Conservation (phyloP, 2,888 invertebrate species). For the Lordiphosa fenestrarum region DNA sequence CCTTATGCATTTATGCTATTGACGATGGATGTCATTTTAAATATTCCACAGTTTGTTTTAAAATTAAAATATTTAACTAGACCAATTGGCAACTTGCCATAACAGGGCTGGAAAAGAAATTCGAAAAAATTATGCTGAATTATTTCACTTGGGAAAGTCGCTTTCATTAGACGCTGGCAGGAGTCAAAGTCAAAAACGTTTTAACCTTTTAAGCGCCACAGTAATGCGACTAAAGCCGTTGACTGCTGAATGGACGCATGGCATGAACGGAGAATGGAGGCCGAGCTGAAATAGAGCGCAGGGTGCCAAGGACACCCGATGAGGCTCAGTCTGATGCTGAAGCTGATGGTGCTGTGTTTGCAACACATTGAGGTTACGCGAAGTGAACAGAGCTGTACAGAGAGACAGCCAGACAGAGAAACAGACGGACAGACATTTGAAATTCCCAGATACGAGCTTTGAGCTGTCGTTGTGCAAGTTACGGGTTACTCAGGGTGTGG, state of each 20-base stretch:
- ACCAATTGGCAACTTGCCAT: constrained; percentile 32
- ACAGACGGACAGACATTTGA: constrained; percentile 16
- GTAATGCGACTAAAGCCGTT: constrained; percentile 66
- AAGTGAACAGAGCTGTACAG: constrained; percentile 37
- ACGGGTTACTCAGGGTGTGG: constrained; percentile 22
- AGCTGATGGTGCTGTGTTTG: constrained; percentile 34
- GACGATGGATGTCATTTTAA: constrained; percentile 12
- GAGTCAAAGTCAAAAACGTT: constrained; percentile 59
- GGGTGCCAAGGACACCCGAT: constrained; percentile 51
- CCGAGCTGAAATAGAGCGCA: constrained; percentile 28
- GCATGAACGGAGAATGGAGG: constrained; percentile 8
- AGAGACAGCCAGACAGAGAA: constrained; percentile 10
- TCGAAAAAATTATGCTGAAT: constrained; percentile 26
- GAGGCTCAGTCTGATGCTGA: constrained; percentile 4
- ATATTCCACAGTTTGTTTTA: constrained; percentile 41
- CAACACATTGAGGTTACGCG: constrained; percentile 68
- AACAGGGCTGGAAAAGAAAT: constrained; percentile 9
- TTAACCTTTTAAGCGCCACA: constrained; percentile 68
- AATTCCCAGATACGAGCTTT: constrained; percentile 14
- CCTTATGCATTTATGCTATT: no score
- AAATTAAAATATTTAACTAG: constrained; percentile 43
- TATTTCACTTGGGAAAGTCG: constrained; percentile 48
- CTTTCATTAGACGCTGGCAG: constrained; percentile 48
- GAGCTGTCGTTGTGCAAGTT: constrained; percentile 1
- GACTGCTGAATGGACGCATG: constrained; percentile 24